Conservation (phyloP, 2,113 vertebrate species). For the Terrapene triunguis region DNA sequence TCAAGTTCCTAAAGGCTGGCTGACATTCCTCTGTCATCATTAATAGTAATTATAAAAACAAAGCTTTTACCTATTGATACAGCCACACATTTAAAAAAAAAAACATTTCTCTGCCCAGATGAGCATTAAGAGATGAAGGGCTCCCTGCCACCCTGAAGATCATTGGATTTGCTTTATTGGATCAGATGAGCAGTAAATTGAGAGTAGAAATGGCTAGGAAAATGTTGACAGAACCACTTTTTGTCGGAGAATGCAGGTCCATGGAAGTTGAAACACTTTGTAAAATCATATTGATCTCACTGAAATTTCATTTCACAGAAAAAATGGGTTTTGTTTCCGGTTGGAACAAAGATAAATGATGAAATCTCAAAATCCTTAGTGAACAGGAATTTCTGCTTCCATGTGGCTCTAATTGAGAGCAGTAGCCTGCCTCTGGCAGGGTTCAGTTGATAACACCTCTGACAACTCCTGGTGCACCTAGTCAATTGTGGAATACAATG, state of each 20-base stretch:
- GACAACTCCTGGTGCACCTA: background rate
- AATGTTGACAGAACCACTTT: background rate
- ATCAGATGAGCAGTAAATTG: background rate
- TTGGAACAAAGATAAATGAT: background rate
- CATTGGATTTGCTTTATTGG: background rate
- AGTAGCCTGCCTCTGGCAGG: background rate
- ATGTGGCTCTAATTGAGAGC: background rate
- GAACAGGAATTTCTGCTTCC: background rate
- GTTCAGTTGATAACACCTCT: background rate
- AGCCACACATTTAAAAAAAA: background rate
- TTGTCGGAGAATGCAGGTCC: background rate
- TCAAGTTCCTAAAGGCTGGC: background rate
- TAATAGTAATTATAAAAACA: background rate
- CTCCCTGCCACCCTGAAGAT: background rate
- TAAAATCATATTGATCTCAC: background rate
- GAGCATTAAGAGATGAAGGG: background rate
- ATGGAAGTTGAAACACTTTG: background rate
- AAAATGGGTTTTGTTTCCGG: background rate
- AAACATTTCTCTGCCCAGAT: background rate
- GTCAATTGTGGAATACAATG: background rate
- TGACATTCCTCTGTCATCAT: background rate
- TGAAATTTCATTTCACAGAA: constrained; percentile 21
- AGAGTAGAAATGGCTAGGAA: background rate
- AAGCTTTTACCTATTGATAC: background rate
- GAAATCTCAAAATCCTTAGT: background rate